phyloP scores from a whole-genome alignment of 2,888 invertebrate species.

The Melieria crassipennis region DNA sequence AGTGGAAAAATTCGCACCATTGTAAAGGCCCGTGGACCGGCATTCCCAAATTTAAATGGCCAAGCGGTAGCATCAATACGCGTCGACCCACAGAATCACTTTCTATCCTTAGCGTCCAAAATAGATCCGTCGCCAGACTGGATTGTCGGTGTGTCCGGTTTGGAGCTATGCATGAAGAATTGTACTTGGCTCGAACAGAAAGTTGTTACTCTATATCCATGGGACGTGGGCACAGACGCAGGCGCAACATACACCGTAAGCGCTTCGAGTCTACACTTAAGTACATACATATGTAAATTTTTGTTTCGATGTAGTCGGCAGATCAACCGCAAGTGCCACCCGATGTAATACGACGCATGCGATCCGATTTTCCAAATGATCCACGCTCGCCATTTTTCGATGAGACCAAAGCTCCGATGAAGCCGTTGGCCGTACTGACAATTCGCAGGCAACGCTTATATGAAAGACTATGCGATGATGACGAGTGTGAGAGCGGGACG shows the following conservation, averaged over 20 bases:
- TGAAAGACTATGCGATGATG: conserved; percentile 77
- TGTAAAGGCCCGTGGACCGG: conserved; percentile 92
- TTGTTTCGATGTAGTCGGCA: conserved; percentile 70
- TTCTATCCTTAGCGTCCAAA: conserved; percentile 94
- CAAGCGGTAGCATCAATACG: conserved; percentile 87
- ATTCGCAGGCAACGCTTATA: conserved; percentile 83
- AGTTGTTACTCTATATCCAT: conserved; percentile 88
- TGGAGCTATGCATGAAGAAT: conserved; percentile 89
- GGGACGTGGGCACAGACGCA: conserved; percentile 95
- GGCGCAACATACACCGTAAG: conserved; percentile 82
- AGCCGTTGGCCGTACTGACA: conserved; percentile 87
- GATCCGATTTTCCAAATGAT: conserved; percentile 85
- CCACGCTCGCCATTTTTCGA: conserved; percentile 92
- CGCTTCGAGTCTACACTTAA: neutral
- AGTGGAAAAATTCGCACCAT: conserved; percentile 88
- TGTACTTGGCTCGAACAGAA: conserved; percentile 90
- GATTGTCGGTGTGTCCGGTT: conserved; percentile 91
- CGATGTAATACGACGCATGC: conserved; percentile 85
- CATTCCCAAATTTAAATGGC: conserved; percentile 86
- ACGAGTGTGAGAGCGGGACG: conserved; percentile 52
- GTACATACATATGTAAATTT: neutral
- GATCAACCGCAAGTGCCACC: conserved; percentile 86
- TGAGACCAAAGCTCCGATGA: conserved; percentile 77
- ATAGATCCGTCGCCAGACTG: conserved; percentile 97
- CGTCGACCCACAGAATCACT: conserved; percentile 89